These are phyloP conservation scores for Sphenopsis melanotis DNA, from an alignment of 2,797 vertebrate species.

Conservation along the genomic window DNA sequence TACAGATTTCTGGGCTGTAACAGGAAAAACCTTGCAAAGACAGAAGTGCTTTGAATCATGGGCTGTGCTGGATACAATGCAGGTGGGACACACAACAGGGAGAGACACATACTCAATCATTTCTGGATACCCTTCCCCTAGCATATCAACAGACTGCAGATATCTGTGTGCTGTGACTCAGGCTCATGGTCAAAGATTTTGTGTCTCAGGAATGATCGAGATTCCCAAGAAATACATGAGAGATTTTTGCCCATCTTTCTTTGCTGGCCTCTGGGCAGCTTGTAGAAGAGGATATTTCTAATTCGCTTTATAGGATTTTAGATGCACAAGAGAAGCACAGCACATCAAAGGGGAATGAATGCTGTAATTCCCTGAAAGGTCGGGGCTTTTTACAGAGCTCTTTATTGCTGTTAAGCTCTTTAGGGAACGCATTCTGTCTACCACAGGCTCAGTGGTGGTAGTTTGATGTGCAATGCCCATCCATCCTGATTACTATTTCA, in stretches of 20 bases:
- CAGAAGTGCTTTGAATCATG: not conserved
- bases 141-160: not conserved
- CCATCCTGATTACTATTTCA: not conserved
- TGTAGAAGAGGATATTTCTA: not conserved
- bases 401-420: constrained; percentile 32
- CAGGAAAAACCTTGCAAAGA: not conserved
- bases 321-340: not conserved
- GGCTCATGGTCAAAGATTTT: not conserved
- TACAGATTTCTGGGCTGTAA: not conserved
- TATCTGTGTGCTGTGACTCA: not conserved
- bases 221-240: not conserved
- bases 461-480: not conserved
- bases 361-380: constrained; percentile 12
- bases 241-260: not conserved
- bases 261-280: not conserved
- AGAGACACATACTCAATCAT: not conserved
- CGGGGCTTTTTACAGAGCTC: not conserved
- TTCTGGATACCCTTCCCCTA: not conserved
- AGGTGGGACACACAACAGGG: not conserved
- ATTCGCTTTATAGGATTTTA: constrained; percentile 6
- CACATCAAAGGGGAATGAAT: constrained; percentile 18
- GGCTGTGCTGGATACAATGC: not conserved
- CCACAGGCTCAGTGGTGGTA: not conserved
- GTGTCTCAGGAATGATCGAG: not conserved
- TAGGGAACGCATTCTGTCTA: not conserved